These are phyloP conservation scores for Pheosia gnoma DNA, from an alignment of 2,888 invertebrate species.

Conservation along the genomic window DNA sequence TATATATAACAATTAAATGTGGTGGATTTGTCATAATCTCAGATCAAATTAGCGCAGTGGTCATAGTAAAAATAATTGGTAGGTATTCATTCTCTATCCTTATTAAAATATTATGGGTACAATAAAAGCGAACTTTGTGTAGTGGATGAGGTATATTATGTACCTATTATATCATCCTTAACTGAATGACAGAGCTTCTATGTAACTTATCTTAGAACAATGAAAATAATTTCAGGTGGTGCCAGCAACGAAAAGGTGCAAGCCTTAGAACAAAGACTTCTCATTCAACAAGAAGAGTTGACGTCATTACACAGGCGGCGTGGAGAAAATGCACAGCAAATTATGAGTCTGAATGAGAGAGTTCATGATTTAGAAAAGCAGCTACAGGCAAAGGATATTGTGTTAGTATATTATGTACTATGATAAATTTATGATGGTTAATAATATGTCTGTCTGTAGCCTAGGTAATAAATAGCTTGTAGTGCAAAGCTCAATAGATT, in stretches of 20 bases:
- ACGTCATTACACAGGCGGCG: conserved; percentile 94
- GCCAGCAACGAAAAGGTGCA: conserved; percentile 85
- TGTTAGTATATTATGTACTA: conserved; percentile 67
- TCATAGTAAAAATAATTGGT: no score
- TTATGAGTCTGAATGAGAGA: conserved; percentile 93
- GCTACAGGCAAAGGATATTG: conserved; percentile 88
- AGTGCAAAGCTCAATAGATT: no score
- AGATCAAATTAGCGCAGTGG: no score
- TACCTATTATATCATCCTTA: background rate
- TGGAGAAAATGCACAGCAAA: conserved; percentile 97
- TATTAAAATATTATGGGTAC: no score
- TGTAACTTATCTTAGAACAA: conserved; percentile 5
- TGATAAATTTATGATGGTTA: no score
- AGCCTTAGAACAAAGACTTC: conserved; percentile 92
- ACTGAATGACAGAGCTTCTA: no score
- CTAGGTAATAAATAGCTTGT: no score
- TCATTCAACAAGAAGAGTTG: conserved; percentile 95
- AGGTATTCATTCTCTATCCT: no score
- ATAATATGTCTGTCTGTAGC: no score
- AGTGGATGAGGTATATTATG: background rate
- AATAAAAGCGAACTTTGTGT: no score
- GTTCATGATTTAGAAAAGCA: conserved; percentile 93
- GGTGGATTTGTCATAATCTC: no score
- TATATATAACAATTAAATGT: no score
- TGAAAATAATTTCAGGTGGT: conserved; percentile 51